Base-by-base conservation (phyloP, 2,888 invertebrate species). In the Agrochola litura region DNA sequence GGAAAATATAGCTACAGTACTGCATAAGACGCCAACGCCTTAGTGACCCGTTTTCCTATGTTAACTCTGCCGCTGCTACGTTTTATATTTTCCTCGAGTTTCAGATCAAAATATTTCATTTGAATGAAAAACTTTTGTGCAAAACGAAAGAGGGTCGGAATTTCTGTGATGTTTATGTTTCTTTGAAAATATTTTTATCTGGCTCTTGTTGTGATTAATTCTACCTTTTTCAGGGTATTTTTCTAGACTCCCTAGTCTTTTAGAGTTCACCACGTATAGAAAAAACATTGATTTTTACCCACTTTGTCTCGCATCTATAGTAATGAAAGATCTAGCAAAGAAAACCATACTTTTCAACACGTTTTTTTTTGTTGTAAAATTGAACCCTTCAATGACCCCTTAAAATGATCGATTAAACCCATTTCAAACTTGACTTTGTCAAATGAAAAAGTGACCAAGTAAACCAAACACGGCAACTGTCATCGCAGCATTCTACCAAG, bases 61-160 rank as follows among this genome's bases (percentile, higher is more conserved):
- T 84, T 64, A 83, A 69, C 63, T 46, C 73, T 30, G 64, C 64
- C 81, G 71, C 70, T 12, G 73, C 60, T 52, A 76, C 84, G 71
- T 84, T 83, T 84, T 77, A 83, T 84, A 83, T 81, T 81, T 76
- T 72, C 52, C 73, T 12, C 61, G 58, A 58, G 64, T 77, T 73
- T 60, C 77, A 81, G 81, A 81, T 83, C 84, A 72, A 77, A 81
- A 84, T 83, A 84, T 83, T 84, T 81, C 63, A 81, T 78, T 78
- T 67, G 46, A 84, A 83, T 73, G 67, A 60, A 73, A 71, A 76
- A 73, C 54, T 84, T 75, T 84, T 84, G 67, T 73, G 60, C 67
- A 73, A 81, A 83, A 73, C 72, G 81, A 84, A 71, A 83, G 81
- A 74, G 68, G 70, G 81, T 81, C 22, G 65, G 58, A 64, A 68